Evolutionary conservation across 2,797 vertebrate species (phyloP).

Genomic region (Psittacula derbiana): DNA sequence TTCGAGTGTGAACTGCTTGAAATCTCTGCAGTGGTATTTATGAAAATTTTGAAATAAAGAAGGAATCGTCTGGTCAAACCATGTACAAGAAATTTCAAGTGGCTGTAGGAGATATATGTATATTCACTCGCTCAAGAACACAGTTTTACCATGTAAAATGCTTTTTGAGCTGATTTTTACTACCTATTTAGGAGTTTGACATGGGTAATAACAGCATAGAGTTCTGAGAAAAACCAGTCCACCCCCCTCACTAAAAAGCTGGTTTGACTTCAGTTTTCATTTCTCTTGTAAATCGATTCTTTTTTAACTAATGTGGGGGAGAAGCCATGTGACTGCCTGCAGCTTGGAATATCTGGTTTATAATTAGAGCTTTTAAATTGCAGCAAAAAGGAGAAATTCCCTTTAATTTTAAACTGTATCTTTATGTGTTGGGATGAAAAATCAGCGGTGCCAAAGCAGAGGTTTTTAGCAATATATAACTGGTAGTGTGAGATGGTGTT

Average conservation of each 20-base stretch:
- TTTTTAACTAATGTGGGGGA: neutral
- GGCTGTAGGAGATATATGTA: neutral
- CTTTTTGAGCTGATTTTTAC: neutral
- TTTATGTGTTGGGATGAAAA: neutral
- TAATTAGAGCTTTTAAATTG: neutral
- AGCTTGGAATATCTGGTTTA: neutral
- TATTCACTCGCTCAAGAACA: neutral
- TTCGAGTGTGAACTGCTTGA: neutral
- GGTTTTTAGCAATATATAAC: neutral
- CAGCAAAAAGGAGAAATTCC: neutral
- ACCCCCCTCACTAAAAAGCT: neutral
- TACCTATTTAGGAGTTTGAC: neutral
- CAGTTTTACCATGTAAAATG: neutral
- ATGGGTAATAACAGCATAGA: neutral
- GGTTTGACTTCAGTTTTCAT: neutral
- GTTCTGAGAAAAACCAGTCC: neutral
- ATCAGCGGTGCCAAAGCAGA: neutral
- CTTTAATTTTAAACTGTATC: neutral
- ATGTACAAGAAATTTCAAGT: neutral
- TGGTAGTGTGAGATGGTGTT: neutral
- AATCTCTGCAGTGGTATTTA: neutral
- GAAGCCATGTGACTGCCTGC: neutral
- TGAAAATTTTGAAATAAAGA: neutral
- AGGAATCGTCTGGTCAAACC: neutral
- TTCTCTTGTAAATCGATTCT: neutral